A percentile compares a stretch with the other conserved stretches of the same genome.
phyloP scores from a whole-genome alignment of 2,797 vertebrate genomes.

The Esox lucius region DNA sequence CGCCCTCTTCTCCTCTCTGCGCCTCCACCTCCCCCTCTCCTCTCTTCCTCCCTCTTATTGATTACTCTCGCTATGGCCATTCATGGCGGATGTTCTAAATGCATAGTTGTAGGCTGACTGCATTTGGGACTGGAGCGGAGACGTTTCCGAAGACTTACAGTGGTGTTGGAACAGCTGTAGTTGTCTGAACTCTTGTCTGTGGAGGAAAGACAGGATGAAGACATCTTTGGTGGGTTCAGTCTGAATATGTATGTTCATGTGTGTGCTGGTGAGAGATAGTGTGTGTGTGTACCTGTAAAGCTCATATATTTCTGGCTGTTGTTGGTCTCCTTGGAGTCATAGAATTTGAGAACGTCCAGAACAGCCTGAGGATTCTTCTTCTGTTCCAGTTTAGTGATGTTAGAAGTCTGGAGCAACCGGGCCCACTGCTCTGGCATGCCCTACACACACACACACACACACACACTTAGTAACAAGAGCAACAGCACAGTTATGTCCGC shows the following conservation, averaged over 20 bases:
- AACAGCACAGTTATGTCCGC: constrained; percentile 2
- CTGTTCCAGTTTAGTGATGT: constrained; percentile 95
- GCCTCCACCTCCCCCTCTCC: background rate
- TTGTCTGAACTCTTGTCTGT: constrained; percentile 88
- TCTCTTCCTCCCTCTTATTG: background rate
- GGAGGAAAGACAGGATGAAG: constrained; percentile 25
- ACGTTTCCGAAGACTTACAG: constrained; percentile 75
- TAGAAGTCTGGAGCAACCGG: constrained; percentile 90
- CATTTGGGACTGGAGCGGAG: background rate
- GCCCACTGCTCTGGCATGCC: constrained; percentile 98
- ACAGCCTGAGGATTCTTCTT: constrained; percentile 97
- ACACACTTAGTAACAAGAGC: constrained; percentile 7
- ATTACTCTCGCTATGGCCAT: too few relatives aligned
- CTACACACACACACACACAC: constrained; percentile 60
- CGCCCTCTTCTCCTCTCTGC: background rate
- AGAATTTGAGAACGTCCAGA: constrained; percentile 93
- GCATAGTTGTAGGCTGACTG: background rate
- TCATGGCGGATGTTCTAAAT: background rate
- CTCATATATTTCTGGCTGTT: constrained; percentile 99
- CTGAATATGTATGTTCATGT: background rate
- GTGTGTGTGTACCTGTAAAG: constrained; percentile 82
- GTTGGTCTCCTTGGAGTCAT: constrained; percentile 91
- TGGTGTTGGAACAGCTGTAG: constrained; percentile 82
- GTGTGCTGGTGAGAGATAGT: too few relatives aligned
- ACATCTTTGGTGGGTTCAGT: background rate